Evolutionary conservation across 2,113 vertebrate species (phyloP), one percentile per base, ranked within the genome.

Genomic region (Callionymus lyra): DNA sequence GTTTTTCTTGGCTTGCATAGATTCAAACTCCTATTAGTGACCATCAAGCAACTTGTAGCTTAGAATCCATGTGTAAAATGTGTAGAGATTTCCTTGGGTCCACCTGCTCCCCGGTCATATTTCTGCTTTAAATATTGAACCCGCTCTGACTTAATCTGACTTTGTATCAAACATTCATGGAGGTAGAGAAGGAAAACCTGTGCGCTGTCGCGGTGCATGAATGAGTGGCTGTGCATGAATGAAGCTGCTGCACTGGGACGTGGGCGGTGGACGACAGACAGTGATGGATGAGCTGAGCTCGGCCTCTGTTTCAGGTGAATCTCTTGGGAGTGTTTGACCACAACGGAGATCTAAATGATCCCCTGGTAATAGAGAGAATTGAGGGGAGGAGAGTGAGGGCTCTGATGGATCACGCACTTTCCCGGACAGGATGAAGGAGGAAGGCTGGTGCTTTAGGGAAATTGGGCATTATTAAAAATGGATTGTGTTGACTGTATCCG

Each of bases 201-300:
- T n/a, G n/a, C n/a, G 21, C 21, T 27, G 37, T 48, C 34, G 33
- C 16, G 18, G 46, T 40, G 48, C 55, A 49, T 68, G 66, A 72
- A 74, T 68, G 77, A 66, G 42, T 34, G 59, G 39, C 44, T 33
- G 48, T 49, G 47, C 56, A 56, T 74, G 70, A 63, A 60, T 59
- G 57, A 66, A 63, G 39, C 15, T 4, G 31, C 16, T 45, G 43
- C 16, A 27, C 4, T 27, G 21, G 6, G 35, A 19, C 17, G 31
- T 3, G 39, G 9, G 9, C 6, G 38, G 41, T 11, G 16, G 50
- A 49, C 19, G 40, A 32, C 19, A 39, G 57, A 44, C 41, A 59
- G 60, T 74, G 77, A 80, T 77, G 70, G 74, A 76, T 76, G 70
- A 74, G 69, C 41, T 6, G 36, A 33, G 27, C 50, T 9, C 41